Conservation (phyloP, 2,797 vertebrate genomes). For the Pantherophis vulpinus region DNA sequence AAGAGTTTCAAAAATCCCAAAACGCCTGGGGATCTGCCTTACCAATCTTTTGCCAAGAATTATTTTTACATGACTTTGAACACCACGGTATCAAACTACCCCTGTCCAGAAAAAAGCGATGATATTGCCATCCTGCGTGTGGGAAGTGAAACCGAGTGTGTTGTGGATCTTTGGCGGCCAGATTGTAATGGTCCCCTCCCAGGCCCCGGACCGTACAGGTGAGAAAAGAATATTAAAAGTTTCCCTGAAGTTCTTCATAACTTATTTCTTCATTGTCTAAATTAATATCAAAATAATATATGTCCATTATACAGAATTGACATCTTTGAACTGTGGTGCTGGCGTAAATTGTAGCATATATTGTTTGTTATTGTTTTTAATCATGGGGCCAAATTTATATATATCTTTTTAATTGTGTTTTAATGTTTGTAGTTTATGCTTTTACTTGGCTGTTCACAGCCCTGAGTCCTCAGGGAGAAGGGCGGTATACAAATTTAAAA, state of each 20-base stretch:
- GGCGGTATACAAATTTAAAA: too few relatives aligned
- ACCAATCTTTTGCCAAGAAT: fast-evolving
- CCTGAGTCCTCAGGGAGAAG: too few relatives aligned
- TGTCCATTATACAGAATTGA: background rate
- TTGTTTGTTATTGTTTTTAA: too few relatives aligned
- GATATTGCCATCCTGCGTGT: conserved; percentile 48
- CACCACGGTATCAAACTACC: conserved; percentile 17
- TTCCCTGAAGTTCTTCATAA: background rate
- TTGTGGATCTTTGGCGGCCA: fast-evolving
- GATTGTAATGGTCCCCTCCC: conserved; percentile 63
- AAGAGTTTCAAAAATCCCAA: background rate
- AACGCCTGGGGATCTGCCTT: fast-evolving
- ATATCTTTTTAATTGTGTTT: too few relatives aligned
- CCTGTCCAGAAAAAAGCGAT: background rate
- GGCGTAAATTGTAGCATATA: background rate
- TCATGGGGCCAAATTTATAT: too few relatives aligned
- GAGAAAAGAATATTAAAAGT: fast-evolving
- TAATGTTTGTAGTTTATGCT: too few relatives aligned
- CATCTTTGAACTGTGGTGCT: background rate
- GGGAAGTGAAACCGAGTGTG: conserved; percentile 38
- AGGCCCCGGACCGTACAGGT: conserved; percentile 41
- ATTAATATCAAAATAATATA: background rate
- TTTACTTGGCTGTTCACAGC: too few relatives aligned
- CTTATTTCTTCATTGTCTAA: background rate
- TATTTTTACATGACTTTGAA: conserved; percentile 47